A percentile compares a stretch with the other conserved stretches of the same genome.
Evolutionary conservation across 2,797 vertebrate genomes (phyloP).

Genomic region (Eulemur albifrons): DNA sequence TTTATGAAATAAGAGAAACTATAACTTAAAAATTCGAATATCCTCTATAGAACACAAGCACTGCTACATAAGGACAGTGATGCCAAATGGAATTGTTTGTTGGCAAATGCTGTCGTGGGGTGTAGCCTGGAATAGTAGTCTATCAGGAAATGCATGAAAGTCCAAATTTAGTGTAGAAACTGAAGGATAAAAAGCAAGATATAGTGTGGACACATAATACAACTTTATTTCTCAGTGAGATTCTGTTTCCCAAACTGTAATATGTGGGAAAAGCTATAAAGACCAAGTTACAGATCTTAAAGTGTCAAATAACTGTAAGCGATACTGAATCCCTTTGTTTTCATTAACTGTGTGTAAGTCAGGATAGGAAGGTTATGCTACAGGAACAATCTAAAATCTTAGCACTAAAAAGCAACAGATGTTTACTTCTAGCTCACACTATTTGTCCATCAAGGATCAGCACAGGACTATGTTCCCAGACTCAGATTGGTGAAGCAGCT

Average conservation of each 20-base stretch:
- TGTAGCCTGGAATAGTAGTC: background rate
- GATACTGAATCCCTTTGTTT: background rate
- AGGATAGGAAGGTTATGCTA: background rate
- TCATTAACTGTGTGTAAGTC: background rate
- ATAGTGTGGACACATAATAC: background rate
- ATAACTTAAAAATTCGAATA: background rate
- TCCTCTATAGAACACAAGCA: background rate
- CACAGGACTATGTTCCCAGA: background rate
- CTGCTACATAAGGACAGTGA: background rate
- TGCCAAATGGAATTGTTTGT: background rate
- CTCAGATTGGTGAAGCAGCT: background rate
- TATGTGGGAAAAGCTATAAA: background rate
- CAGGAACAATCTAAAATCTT: background rate
- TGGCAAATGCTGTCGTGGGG: background rate
- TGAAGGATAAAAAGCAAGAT: background rate
- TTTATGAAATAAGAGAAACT: constrained; percentile 13
- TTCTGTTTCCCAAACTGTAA: background rate
- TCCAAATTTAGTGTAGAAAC: background rate
- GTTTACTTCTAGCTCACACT: background rate
- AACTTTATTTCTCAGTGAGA: background rate
- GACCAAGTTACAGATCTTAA: background rate
- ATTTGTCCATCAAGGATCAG: background rate
- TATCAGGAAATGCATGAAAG: background rate
- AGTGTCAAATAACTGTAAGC: background rate
- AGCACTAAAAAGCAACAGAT: background rate